Conservation (phyloP, 2,797 vertebrate genomes). For the Sternotherus odoratus region DNA sequence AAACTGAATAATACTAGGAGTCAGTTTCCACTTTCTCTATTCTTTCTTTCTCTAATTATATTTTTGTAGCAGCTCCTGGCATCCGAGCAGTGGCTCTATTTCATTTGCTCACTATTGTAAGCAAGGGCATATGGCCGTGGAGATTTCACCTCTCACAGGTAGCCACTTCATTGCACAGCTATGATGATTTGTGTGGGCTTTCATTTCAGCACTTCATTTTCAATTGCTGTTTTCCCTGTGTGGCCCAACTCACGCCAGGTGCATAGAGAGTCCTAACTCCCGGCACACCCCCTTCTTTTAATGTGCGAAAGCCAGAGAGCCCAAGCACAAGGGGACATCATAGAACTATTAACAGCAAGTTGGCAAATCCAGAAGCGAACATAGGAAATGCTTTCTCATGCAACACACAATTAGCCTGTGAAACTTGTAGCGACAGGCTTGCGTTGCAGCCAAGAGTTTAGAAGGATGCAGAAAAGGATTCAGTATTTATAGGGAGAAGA, state of each 20-base stretch:
- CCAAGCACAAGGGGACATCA: not conserved
- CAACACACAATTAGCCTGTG: not conserved
- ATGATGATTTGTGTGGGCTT: not conserved
- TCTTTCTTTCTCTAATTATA: not conserved
- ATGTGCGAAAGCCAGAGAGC: too few relatives aligned
- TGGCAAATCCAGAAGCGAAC: accelerated
- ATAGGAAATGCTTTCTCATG: accelerated
- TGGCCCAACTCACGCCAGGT: not conserved
- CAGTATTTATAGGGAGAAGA: not conserved
- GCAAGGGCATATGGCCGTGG: not conserved
- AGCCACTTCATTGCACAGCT: not conserved
- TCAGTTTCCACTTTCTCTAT: not conserved
- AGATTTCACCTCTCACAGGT: not conserved
- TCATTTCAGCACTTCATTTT: not conserved
- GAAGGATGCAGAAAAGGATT: not conserved
- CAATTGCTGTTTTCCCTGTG: not conserved
- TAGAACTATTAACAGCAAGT: not conserved
- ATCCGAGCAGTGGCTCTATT: not conserved
- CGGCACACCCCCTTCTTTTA: not conserved
- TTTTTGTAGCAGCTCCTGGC: not conserved
- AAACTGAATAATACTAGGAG: not conserved
- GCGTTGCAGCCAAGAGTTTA: not conserved
- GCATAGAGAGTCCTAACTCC: accelerated
- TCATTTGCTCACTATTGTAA: not conserved
- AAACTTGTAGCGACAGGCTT: accelerated